These are phyloP conservation scores for Darevskia mixta DNA, from an alignment of 2,797 vertebrate genomes.

Conservation along the genomic window DNA sequence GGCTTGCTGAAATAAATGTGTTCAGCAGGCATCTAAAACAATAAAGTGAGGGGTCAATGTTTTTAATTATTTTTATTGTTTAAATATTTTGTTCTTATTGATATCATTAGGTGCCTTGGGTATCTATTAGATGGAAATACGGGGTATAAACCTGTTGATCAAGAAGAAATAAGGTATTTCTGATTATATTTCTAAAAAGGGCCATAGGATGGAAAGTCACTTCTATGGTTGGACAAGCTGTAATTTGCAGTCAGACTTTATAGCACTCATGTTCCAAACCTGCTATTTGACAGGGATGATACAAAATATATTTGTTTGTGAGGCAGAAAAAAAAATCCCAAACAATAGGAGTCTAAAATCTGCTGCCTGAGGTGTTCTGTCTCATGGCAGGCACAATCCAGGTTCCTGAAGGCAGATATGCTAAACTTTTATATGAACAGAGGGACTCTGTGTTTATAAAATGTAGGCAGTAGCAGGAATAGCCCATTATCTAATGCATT, in stretches of 20 bases:
- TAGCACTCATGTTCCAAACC: background rate
- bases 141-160: background rate
- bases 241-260: background rate
- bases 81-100: background rate
- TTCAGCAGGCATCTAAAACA: too few relatives aligned
- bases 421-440: background rate
- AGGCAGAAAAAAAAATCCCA: background rate
- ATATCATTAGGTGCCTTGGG: background rate
- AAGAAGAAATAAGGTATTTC: background rate
- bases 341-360: background rate
- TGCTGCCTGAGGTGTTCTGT: background rate
- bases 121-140: background rate
- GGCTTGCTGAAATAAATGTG: too few relatives aligned
- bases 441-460: background rate
- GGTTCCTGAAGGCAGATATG: background rate
- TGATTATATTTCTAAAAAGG: background rate
- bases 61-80: background rate
- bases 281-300: background rate
- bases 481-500: background rate
- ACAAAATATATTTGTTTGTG: background rate
- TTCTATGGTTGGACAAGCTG: background rate
- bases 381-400: background rate
- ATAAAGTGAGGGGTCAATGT: background rate
- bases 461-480: background rate
- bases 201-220: background rate